Conservation (phyloP, 92 coral and sea anemone genomes). For the Paramuricea clavata region DNA sequence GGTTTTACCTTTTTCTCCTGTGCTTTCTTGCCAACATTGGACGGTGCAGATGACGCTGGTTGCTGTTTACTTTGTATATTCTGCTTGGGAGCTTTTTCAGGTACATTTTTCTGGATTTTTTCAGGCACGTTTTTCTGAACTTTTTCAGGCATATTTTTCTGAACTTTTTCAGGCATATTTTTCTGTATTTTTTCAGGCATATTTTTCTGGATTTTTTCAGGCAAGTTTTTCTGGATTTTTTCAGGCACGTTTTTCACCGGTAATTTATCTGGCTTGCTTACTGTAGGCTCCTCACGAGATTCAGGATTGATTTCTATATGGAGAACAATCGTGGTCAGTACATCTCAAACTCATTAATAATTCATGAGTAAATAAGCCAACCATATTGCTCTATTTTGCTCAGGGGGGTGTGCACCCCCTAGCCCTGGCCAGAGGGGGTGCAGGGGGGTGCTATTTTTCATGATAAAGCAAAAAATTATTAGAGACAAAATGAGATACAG, state of each 20-base stretch:
- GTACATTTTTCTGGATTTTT: background rate
- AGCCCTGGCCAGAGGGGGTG: too few species aligned
- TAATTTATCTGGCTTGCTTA: background rate
- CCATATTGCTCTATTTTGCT: too few species aligned
- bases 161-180: slow-evolving; percentile 7
- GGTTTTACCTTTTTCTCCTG: slow-evolving; percentile 23
- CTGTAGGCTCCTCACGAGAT: slow-evolving; percentile 11
- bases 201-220: slow-evolving; percentile 18
- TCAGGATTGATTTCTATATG: background rate
- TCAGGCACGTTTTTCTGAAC: background rate
- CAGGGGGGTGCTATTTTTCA: too few species aligned
- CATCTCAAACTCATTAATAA: too few species aligned
- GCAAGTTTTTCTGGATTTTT: background rate
- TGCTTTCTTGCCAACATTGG: background rate
- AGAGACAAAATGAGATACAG: too few species aligned
- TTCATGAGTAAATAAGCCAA: too few species aligned
- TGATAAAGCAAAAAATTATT: too few species aligned
- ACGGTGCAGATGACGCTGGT: background rate
- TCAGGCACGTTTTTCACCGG: background rate
- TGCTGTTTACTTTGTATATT: background rate
- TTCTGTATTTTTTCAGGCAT: background rate
- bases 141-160: background rate
- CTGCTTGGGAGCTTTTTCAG: background rate
- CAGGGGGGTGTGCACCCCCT: too few species aligned
- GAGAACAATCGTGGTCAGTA: background rate